These are phyloP conservation scores for Sialia sialis DNA, from an alignment of 2,113 vertebrate species.

Conservation along the genomic window DNA sequence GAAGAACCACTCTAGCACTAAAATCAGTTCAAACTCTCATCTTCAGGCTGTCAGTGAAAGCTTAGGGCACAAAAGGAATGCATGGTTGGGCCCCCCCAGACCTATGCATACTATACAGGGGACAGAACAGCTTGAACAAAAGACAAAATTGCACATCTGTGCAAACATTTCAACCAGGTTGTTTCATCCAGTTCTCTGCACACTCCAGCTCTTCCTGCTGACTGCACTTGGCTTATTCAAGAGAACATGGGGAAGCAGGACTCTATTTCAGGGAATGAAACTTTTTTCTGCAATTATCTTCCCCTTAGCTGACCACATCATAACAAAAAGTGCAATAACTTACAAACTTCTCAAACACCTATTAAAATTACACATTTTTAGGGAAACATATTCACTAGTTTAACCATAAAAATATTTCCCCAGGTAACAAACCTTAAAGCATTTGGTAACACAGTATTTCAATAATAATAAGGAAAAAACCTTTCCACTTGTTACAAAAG, in stretches of 20 bases:
- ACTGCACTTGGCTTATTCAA: neutral
- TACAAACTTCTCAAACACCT: slow-evolving; percentile 47
- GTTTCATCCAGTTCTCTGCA: neutral
- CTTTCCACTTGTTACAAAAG: slow-evolving; percentile 39
- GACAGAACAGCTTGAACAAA: neutral
- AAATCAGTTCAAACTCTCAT: neutral
- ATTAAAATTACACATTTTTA: slow-evolving; percentile 43
- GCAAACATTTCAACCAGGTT: slow-evolving; percentile 16
- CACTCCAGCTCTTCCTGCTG: neutral
- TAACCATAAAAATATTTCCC: slow-evolving; percentile 56
- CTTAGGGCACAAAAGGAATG: slow-evolving; percentile 4
- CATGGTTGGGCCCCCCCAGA: neutral
- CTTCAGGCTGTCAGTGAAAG: neutral
- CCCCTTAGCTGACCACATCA: slow-evolving; percentile 1
- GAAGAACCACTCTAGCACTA: neutral
- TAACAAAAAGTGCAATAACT: slow-evolving; percentile 72
- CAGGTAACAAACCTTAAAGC: slow-evolving; percentile 33
- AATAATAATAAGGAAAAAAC: slow-evolving; percentile 14
- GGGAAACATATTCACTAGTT: slow-evolving; percentile 56
- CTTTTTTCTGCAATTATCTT: slow-evolving; percentile 41
- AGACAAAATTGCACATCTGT: slow-evolving; percentile 25
- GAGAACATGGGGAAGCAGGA: neutral
- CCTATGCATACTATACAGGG: neutral
- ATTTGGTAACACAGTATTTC: slow-evolving; percentile 26
- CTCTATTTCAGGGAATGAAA: slow-evolving; percentile 9